phyloP scores from a whole-genome alignment of 2,888 invertebrate genomes.

The Melieria picta region DNA sequence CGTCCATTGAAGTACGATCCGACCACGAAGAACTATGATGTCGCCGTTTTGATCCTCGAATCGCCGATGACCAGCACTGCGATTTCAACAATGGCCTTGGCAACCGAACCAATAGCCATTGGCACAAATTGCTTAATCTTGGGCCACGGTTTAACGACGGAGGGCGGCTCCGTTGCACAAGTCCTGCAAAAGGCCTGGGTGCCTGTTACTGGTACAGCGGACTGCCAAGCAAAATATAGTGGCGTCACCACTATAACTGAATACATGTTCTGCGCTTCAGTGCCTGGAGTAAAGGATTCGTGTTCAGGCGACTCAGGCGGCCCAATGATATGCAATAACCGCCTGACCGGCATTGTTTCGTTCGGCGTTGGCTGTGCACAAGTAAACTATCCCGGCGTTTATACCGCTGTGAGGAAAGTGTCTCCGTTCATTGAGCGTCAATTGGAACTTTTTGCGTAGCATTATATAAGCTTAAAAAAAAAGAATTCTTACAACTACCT shows the following conservation, averaged over 20 bases:
- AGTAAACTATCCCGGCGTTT: constrained; percentile 80
- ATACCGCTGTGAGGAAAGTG: constrained; percentile 71
- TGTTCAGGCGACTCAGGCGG: constrained; percentile 64
- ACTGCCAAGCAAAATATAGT: constrained; percentile 48
- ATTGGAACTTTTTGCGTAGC: no score
- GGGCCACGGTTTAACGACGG: constrained; percentile 56
- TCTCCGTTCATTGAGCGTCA: neutral
- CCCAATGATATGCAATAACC: constrained; percentile 54
- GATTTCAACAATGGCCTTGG: constrained; percentile 51
- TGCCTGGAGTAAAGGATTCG: constrained; percentile 53
- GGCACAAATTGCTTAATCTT: constrained; percentile 52
- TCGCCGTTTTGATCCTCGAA: constrained; percentile 54
- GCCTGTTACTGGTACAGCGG: constrained; percentile 45
- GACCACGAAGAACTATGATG: constrained; percentile 51
- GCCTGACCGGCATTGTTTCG: constrained; percentile 76
- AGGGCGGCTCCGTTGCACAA: constrained; percentile 47
- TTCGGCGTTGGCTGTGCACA: constrained; percentile 60
- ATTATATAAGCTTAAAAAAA: no score
- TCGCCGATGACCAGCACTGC: constrained; percentile 48
- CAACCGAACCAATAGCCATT: constrained; percentile 43
- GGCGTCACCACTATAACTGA: constrained; percentile 45
- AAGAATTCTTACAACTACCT: no score
- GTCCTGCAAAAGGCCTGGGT: constrained; percentile 53
- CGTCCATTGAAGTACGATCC: constrained; percentile 50
- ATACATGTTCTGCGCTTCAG: constrained; percentile 60